Percentiles rank a stretch among this genome's conserved stretches.
phyloP scores from a whole-genome alignment of 2,888 invertebrate species.

The Ennomos erosarius region DNA sequence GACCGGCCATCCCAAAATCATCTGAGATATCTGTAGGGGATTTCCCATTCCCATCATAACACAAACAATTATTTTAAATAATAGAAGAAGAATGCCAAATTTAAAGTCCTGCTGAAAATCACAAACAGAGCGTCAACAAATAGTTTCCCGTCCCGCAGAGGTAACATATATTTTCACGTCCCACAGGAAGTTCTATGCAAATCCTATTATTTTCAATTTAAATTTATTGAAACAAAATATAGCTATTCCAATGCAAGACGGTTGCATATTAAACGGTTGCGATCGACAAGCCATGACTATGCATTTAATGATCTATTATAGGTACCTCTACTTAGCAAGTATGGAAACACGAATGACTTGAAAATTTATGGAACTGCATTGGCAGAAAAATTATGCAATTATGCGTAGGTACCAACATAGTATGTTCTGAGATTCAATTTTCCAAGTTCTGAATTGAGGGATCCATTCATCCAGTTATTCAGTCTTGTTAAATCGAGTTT shows the following conservation, averaged over 20 bases:
- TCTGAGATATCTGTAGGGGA: too few species aligned
- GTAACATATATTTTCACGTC: constrained; percentile 15
- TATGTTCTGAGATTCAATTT: too few species aligned
- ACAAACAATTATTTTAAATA: too few species aligned
- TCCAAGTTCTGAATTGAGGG: too few species aligned
- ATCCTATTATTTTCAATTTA: constrained; percentile 31
- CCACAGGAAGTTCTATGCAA: constrained; percentile 31
- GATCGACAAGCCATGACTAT: constrained; percentile 27
- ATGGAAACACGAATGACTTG: constrained; percentile 2
- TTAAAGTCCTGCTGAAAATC: not conserved
- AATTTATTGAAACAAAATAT: constrained; percentile 34
- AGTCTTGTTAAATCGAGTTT: too few species aligned
- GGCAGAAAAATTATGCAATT: too few species aligned
- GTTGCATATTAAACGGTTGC: constrained; percentile 26
- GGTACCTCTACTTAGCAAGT: not conserved
- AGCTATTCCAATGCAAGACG: constrained; percentile 31
- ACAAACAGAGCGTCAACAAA: not conserved
- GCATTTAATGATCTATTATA: constrained; percentile 26
- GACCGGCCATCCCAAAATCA: too few species aligned
- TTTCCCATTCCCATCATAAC: too few species aligned
- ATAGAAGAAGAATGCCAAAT: too few species aligned
- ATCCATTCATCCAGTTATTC: too few species aligned
- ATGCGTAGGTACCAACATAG: too few species aligned
- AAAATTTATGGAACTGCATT: not conserved
- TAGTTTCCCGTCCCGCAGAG: constrained; percentile 10